Conservation (phyloP, 2,888 invertebrate genomes). For the Tetragnatha montana region DNA sequence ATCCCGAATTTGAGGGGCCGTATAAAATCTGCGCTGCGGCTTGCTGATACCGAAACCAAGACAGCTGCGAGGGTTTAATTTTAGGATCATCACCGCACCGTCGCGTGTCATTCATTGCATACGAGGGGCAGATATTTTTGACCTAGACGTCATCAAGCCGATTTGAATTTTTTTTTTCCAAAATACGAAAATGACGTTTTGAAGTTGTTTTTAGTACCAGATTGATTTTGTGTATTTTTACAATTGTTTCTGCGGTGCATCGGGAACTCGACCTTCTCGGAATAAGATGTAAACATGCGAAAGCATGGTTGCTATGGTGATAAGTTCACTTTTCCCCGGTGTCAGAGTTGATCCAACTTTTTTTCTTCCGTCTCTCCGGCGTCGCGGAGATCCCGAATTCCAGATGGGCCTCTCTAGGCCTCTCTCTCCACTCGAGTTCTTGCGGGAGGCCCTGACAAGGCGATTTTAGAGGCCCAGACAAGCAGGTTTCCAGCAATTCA, state of each 20-base stretch:
- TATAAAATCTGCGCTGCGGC: slow-evolving; percentile 15
- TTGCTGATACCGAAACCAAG: background rate
- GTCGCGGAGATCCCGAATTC: background rate
- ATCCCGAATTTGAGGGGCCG: slow-evolving; percentile 12
- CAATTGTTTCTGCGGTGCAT: background rate
- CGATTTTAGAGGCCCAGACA: too few species aligned
- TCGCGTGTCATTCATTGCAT: background rate
- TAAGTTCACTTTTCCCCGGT: background rate
- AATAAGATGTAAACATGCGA: background rate
- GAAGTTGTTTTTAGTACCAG: background rate
- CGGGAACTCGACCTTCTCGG: background rate
- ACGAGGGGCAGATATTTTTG: background rate
- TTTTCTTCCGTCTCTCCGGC: background rate
- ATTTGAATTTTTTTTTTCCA: background rate
- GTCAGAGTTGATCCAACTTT: background rate
- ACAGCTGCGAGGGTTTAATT: background rate
- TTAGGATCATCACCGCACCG: background rate
- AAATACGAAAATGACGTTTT: background rate
- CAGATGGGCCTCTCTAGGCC: background rate
- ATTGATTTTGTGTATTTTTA: background rate
- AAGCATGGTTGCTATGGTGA: background rate
- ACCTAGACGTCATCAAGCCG: background rate
- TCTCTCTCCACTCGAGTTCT: too few species aligned
- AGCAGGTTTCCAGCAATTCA: too few species aligned
- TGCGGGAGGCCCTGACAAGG: too few species aligned